Evolutionary conservation across 2,888 invertebrate species (phyloP), one percentile per base, ranked within the genome.

Genomic region (Phyllotreta cruciferae): DNA sequence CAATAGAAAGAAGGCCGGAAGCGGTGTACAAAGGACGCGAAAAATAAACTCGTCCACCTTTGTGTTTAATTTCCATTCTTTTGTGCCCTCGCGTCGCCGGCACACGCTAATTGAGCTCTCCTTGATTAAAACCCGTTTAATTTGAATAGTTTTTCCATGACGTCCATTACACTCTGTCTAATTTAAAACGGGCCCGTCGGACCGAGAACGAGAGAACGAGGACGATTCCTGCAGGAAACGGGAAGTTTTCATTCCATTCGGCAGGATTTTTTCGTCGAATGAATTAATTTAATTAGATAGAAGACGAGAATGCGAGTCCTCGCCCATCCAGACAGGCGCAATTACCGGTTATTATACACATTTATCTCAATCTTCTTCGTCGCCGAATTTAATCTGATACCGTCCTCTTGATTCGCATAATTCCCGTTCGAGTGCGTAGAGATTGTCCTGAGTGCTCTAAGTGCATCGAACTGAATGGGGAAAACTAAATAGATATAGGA

Each of bases 361-460:
- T 64, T 64, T 52, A 60, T 60, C 56, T 64, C 61, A 52, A 64
- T 64, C 56, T 56, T 41, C 52, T 45, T 60, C 37, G 47, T 60
- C 56, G 60, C 52, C 35, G 41, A 60, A 42, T 60, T 58, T 64
- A 60, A 64, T 64, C 52, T 45, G 55, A 60, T 64, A 60, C 60
- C 56, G 45, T 64, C 41, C 60, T 60, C 47, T 56, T 56, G 45
- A 42, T 45, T 56, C 36, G 56, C 35, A 36, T 45, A 56, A 56
- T 56, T 56, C 47, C 47, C 14, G 49, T 56, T 56, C 49, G 47
- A 56, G 47, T 56, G 56, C 56, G 24, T 39, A 44, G 47, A 47
- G 56, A 56, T 56, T 56, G 56, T 35, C 49, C n/a, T 47, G 13
- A 56, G 56, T 56, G 56, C 47, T 56, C 49, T 47, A 38, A 56